A percentile compares a stretch with the other conserved stretches of the same genome.
These are phyloP conservation scores for Thalassophryne amazonica DNA, from an alignment of 2,797 vertebrate species.

Conservation along the genomic window DNA sequence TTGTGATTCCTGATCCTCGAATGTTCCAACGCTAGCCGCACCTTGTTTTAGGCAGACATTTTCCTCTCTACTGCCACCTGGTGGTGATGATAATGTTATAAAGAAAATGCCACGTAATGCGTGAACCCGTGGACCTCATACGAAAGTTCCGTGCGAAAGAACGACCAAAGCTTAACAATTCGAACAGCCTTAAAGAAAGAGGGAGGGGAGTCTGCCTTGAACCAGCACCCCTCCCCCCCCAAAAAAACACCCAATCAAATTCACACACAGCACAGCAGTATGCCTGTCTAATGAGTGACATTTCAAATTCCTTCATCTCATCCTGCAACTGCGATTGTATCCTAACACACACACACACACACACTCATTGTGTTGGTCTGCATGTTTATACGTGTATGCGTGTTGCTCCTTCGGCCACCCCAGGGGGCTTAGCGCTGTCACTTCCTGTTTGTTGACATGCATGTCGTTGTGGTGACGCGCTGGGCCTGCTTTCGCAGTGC, in stretches of 20 bases:
- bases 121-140: no score
- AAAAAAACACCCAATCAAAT: constrained; percentile 9
- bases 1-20: no score
- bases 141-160: no score
- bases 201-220: neutral
- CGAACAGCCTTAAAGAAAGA: neutral
- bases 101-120: no score
- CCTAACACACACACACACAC: constrained; percentile 19
- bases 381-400: constrained; percentile 37
- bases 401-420: constrained; percentile 62
- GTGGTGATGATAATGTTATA: no score
- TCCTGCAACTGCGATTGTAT: constrained; percentile 34
- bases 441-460: constrained; percentile 76
- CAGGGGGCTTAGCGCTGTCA: constrained; percentile 65
- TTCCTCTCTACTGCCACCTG: no score
- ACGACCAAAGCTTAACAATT: constrained; percentile 24
- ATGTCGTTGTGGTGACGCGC: constrained; percentile 67
- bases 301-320: constrained; percentile 61
- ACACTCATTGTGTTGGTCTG: constrained; percentile 24
- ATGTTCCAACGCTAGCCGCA: no score
- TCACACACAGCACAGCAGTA: constrained; percentile 14
- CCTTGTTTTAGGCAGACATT: no score
- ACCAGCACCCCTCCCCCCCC: neutral
- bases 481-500: constrained; percentile 60
- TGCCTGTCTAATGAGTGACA: constrained; percentile 52